Conservation (phyloP, 2,888 invertebrate genomes). For the Vanessa cardui region DNA sequence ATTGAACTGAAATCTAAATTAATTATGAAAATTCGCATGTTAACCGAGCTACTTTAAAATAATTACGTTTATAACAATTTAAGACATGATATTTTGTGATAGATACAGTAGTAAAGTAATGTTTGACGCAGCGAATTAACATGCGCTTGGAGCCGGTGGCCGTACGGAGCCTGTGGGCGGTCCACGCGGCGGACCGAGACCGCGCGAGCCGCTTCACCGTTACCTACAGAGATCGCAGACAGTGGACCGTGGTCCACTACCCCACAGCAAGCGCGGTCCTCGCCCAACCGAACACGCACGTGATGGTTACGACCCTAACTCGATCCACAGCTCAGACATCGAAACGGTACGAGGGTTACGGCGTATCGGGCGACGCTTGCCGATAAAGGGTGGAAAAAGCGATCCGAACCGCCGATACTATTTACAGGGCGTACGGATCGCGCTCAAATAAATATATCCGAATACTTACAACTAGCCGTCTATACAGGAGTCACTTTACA, state of each 20-base stretch:
- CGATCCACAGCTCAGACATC: constrained; percentile 2
- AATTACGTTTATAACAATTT: too few relatives aligned
- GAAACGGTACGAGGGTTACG: constrained; percentile 14
- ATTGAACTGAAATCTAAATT: neutral
- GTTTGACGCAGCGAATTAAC: neutral
- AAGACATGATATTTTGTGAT: too few relatives aligned
- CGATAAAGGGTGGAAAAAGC: constrained; percentile 65
- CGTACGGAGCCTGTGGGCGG: constrained; percentile 48
- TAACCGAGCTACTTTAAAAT: neutral
- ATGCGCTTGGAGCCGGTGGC: constrained; percentile 25
- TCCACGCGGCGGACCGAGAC: constrained; percentile 62
- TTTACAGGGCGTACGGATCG: constrained; percentile 77
- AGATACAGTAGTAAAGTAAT: too few relatives aligned
- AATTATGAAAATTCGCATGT: constrained; percentile 1
- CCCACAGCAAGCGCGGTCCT: constrained; percentile 64
- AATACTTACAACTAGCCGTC: constrained; percentile 78
- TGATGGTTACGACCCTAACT: constrained; percentile 20
- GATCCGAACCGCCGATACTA: constrained; percentile 71
- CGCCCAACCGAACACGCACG: constrained; percentile 43
- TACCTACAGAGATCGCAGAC: constrained; percentile 80
- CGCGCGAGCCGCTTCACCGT: constrained; percentile 56
- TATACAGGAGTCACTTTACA: constrained; percentile 82
- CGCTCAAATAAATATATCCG: constrained; percentile 79
- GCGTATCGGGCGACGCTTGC: constrained; percentile 59
- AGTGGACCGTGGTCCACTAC: constrained; percentile 66